Evolutionary conservation across 2,113 vertebrate species (phyloP), one percentile per base, ranked within the genome.

Genomic region (Malurus cyaneus): DNA sequence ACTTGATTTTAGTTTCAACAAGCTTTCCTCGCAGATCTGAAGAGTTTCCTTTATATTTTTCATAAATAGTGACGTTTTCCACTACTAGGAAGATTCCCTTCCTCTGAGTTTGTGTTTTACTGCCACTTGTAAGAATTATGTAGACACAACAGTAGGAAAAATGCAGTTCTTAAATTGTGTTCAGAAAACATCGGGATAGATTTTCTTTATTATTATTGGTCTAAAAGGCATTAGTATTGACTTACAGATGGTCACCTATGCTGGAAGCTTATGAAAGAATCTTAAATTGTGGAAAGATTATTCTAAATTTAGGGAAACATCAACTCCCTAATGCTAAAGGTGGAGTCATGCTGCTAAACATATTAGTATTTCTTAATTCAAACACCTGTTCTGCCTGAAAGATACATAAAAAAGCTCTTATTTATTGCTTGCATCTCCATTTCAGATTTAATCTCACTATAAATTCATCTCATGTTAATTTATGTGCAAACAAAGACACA

Each of bases 381-480:
- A 98, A 98, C 98, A 98, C 98, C 98, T 98, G 98, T 98, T 98
- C 97, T 97, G 92, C 97, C 96, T 60, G 29, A 93, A 98, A 71
- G 93, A 97, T 97, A 97, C 97, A 98, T 97, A 97, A 96, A 97
- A 97, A 98, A 96, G 95, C 97, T 97, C 96, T 97, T 98, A 98
- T 97, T 98, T 98, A 98, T 97, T 98, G 97, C 97, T 97, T 97
- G 97, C 94, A 89, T 98, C 98, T 98, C 97, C 97, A 97, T 97
- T 98, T 98, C 97, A 98, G 98, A 98, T 97, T 98, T 98, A 97
- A 97, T 98, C 98, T 98, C 97, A 98, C 97, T 98, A 98, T 98
- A 98, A 98, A 98, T 98, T 98, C 98, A 98, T 98, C 98, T 98
- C 98, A 98, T 98, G 98, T 98, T 98, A 98, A 98, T 98, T 98